Conservation (phyloP, 2,797 vertebrate species). For the Poecilia gillii region DNA sequence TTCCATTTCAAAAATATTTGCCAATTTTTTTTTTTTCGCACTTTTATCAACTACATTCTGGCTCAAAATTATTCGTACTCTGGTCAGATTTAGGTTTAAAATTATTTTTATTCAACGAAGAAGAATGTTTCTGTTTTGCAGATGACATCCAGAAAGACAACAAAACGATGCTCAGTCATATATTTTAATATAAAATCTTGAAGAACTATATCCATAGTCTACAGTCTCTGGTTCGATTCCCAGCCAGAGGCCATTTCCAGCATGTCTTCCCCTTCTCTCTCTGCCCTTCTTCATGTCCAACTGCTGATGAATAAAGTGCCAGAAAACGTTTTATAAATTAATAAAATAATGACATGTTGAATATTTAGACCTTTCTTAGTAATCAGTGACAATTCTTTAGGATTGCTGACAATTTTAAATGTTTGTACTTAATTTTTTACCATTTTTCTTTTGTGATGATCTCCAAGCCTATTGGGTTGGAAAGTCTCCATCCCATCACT, state of each 20-base stretch:
- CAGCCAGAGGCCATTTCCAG: not conserved
- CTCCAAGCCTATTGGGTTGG: not conserved
- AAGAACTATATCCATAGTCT: not conserved
- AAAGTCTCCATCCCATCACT: not conserved
- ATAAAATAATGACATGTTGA: not conserved
- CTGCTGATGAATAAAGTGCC: not conserved
- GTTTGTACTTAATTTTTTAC: not conserved
- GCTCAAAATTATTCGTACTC: not conserved
- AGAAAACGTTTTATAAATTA: not conserved
- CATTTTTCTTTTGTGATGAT: not conserved
- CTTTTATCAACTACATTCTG: not conserved
- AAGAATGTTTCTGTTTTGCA: not conserved
- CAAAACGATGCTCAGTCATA: not conserved
- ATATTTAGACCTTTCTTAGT: not conserved
- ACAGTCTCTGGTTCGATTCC: not conserved
- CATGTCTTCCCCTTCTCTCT: not conserved
- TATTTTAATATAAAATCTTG: not conserved
- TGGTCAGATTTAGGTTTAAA: not conserved
- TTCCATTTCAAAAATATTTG: too few relatives aligned
- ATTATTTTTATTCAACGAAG: not conserved
- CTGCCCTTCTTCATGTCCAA: not conserved
- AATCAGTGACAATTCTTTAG: not conserved
- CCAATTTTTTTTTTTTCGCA: not conserved
- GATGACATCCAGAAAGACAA: not conserved
- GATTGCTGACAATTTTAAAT: not conserved